Percentiles rank a stretch among this genome's conserved stretches.
These are phyloP conservation scores for Agrochola macilenta DNA, from an alignment of 2,888 invertebrate species.

Conservation along the genomic window DNA sequence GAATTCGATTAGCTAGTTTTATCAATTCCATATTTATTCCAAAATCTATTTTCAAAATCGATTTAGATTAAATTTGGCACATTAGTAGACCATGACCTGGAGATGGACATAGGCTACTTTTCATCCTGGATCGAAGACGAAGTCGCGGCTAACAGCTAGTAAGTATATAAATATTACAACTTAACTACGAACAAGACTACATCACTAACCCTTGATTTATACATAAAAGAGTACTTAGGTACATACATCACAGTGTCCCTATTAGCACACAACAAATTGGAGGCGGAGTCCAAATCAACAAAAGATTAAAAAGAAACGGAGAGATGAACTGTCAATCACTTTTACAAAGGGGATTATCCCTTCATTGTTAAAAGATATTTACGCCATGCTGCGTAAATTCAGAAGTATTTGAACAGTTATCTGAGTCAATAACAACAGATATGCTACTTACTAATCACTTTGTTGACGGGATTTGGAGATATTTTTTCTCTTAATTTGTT, in stretches of 20 bases:
- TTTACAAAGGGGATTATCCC: slow-evolving; percentile 73
- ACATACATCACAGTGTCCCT: not conserved
- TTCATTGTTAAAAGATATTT: slow-evolving; percentile 60
- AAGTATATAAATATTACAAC: not conserved
- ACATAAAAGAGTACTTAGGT: not conserved
- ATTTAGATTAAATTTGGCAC: no score
- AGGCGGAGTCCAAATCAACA: slow-evolving; percentile 74
- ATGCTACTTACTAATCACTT: slow-evolving; percentile 74
- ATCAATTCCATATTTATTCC: not conserved
- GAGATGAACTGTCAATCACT: slow-evolving; percentile 81
- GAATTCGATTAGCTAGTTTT: no score
- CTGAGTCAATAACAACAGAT: slow-evolving; percentile 56
- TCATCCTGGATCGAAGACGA: no score
- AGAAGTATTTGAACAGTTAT: slow-evolving; percentile 54
- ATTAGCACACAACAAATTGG: slow-evolving; percentile 48
- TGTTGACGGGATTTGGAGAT: slow-evolving; percentile 70
- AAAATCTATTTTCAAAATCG: not conserved
- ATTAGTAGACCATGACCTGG: no score
- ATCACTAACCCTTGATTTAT: not conserved
- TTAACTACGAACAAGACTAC: not conserved
- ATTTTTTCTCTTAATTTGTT: slow-evolving; percentile 47
- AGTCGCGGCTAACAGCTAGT: no score
- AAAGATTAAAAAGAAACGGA: slow-evolving; percentile 69
- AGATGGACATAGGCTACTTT: no score
- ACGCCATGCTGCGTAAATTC: slow-evolving; percentile 38